These are phyloP conservation scores for Sapajus apella DNA, from an alignment of 2,113 vertebrate genomes.

Conservation along the genomic window DNA sequence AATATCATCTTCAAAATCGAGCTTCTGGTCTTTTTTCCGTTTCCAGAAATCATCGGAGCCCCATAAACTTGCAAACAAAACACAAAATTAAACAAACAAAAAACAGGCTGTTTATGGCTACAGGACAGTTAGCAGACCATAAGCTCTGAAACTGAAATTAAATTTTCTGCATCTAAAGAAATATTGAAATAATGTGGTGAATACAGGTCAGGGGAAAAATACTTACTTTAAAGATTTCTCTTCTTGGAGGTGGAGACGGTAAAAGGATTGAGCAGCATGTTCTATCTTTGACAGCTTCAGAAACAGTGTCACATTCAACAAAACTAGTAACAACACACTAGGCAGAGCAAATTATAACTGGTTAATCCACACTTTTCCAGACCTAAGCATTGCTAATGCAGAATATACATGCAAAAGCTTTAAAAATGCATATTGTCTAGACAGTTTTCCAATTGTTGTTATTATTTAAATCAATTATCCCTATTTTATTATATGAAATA, in stretches of 20 bases:
- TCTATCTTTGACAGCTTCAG: conserved; percentile 96
- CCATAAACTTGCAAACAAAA: conserved; percentile 38
- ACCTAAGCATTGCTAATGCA: neutral
- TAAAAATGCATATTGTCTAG: neutral
- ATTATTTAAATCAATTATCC: conserved; percentile 12
- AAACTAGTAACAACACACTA: conserved; percentile 92
- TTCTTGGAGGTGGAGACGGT: conserved; percentile 88
- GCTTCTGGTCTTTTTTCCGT: neutral
- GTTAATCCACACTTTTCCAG: conserved; percentile 27
- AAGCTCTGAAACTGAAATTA: conserved; percentile 26
- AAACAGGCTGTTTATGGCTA: neutral
- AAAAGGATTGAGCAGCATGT: conserved; percentile 90
- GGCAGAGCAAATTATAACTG: conserved; percentile 3
- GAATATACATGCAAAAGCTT: neutral
- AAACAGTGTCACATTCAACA: conserved; percentile 94
- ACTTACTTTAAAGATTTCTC: conserved; percentile 85
- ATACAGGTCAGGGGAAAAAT: neutral
- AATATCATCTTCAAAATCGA: conserved; percentile 28
- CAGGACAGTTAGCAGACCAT: neutral
- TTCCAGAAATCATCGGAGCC: conserved; percentile 5
- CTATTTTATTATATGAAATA: neutral
- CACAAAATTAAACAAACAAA: neutral
- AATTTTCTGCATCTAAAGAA: conserved; percentile 5
- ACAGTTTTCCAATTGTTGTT: neutral
- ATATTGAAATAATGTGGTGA: neutral